A percentile compares a stretch with the other conserved stretches of the same genome.
These are phyloP conservation scores for Lycia hirtaria DNA, from an alignment of 2,888 invertebrate genomes.

Conservation along the genomic window DNA sequence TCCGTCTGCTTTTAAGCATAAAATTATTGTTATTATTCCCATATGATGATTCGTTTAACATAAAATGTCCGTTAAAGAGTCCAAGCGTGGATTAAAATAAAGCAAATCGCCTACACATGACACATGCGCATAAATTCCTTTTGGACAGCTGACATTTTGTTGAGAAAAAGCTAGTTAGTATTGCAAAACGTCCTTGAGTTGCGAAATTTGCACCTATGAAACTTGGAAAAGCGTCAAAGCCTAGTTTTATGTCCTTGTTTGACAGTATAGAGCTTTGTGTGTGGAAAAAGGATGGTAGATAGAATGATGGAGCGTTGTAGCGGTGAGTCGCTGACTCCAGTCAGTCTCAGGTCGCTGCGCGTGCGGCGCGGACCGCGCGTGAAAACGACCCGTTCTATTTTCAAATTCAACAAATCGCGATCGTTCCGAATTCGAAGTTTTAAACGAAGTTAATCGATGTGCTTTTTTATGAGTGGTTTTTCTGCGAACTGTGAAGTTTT, in stretches of 20 bases:
- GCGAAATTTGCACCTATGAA: slow-evolving; percentile 68
- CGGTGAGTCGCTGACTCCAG: slow-evolving; percentile 63
- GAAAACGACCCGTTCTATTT: slow-evolving; percentile 55
- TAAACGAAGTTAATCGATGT: slow-evolving; percentile 73
- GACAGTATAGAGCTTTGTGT: slow-evolving; percentile 45
- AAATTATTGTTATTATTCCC: slow-evolving; percentile 23
- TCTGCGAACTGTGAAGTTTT: slow-evolving; percentile 56
- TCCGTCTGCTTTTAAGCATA: slow-evolving; percentile 16
- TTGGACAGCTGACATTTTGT: slow-evolving; percentile 64
- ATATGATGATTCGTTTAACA: slow-evolving; percentile 25
- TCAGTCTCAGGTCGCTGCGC: slow-evolving; percentile 78
- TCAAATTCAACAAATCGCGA: slow-evolving; percentile 62
- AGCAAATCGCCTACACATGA: slow-evolving; percentile 23
- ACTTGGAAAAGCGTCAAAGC: slow-evolving; percentile 49
- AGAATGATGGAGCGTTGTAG: slow-evolving; percentile 58
- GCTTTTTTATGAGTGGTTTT: slow-evolving; percentile 45
- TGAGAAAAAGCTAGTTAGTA: slow-evolving; percentile 57
- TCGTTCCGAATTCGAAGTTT: slow-evolving; percentile 61
- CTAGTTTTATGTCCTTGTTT: slow-evolving; percentile 58
- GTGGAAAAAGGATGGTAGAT: slow-evolving; percentile 58
- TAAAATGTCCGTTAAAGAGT: slow-evolving; percentile 23
- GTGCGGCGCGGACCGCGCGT: slow-evolving; percentile 68
- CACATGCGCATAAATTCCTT: slow-evolving; percentile 26
- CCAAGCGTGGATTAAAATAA: slow-evolving; percentile 20
- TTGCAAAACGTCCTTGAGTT: slow-evolving; percentile 78